phyloP scores from a whole-genome alignment of 53 echinoderm and acorn worm species.

The Antedon mediterranea region DNA sequence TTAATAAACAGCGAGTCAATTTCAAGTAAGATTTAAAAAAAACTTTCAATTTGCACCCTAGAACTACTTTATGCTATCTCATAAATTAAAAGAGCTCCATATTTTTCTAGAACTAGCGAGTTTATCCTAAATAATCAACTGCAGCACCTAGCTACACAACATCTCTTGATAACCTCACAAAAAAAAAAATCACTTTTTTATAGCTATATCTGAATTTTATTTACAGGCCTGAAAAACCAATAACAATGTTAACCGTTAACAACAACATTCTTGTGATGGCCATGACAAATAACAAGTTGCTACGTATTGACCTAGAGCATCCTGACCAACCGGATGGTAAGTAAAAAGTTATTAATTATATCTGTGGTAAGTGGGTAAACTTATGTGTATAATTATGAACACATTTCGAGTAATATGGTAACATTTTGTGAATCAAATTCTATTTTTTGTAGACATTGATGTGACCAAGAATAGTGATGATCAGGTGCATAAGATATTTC shows the following conservation, averaged over 20 bases:
- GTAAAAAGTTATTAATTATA: no score
- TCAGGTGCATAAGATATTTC: constrained; percentile 62
- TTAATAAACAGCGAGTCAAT: constrained; percentile 71
- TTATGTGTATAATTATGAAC: no score
- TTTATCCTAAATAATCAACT: background rate
- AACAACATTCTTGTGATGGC: constrained; percentile 97
- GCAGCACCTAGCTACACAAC: background rate
- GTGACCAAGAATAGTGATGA: constrained; percentile 39
- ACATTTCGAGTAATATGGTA: no score
- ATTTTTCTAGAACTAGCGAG: no score
- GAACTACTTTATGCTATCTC: background rate
- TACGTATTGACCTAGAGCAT: constrained; percentile 85
- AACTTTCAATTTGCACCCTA: background rate
- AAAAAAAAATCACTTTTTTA: no score
- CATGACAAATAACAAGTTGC: constrained; percentile 63
- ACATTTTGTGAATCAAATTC: no score
- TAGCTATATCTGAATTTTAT: background rate
- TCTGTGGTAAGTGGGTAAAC: no score
- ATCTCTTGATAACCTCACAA: background rate
- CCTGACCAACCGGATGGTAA: constrained; percentile 92
- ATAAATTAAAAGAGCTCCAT: no score
- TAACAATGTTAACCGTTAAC: constrained; percentile 80
- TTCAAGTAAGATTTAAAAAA: constrained; percentile 41
- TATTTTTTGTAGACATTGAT: constrained; percentile 31
- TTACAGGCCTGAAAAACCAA: constrained; percentile 70